Base-by-base conservation (phyloP, 2,797 vertebrate species). In the Columba guinea region DNA sequence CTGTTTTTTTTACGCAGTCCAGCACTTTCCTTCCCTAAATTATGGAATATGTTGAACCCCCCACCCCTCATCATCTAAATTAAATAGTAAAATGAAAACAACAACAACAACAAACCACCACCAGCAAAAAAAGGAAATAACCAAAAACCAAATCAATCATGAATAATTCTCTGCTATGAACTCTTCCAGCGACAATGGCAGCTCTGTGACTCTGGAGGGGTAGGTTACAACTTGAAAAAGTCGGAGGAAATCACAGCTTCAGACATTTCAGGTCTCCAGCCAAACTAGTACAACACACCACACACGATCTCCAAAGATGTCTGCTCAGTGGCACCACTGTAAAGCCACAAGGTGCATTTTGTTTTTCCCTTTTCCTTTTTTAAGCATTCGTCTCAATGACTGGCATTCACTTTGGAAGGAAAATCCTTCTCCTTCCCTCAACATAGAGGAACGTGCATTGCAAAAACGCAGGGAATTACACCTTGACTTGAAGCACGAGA, bases 401-500 rank as follows among this genome's bases (percentile, higher is more conserved):
- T 2, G 83, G 48, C 60, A 79, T 14, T 41, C 1, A 3, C 15
- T 28, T 0, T 28, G 26, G 35, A 92, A 68, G 34, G 51, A 39
- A 65, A 51, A 60, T 53, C 7, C 34, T n/a, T 26, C 59, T 58
- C n/a, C 46, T 69, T 87, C 35, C 41, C 27, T 16, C 28, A 48
- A 73, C 2, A 23, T 0, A 30, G 19, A 4, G 21, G 9, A 71
- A 87, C 0, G 6, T 0, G 0, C 27, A 58, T 20, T 0, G 0
- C 15, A 64, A 62, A 65, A 82, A 5, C 0, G 0, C 13, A 48
- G 14, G 28, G 70, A 73, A 85, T 34, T 32, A 28, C 49, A 62
- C 5, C 49, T 76, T 41, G 44, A 37, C 44, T 53, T 16, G 67
- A 69, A 62, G 62, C 35, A 15, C 2, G 21, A 71, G 26, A 3